These are phyloP conservation scores for Parnassius smintheus DNA, from an alignment of 2,888 invertebrate species.

Conservation along the genomic window DNA sequence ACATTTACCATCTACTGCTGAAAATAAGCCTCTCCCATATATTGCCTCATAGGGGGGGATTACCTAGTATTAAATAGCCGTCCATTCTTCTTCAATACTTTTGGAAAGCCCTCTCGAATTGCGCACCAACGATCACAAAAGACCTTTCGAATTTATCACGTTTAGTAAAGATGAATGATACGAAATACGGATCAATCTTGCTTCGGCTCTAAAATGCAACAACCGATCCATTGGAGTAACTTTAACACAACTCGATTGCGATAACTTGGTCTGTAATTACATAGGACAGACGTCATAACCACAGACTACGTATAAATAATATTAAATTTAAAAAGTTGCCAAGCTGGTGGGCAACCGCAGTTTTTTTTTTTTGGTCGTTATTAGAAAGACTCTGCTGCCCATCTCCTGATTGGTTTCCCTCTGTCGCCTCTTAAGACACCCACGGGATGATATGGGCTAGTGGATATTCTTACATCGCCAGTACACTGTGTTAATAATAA, in stretches of 20 bases:
- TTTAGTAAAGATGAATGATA: slow-evolving; percentile 10
- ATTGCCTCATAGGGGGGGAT: slow-evolving; percentile 18
- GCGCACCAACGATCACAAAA: slow-evolving; percentile 38
- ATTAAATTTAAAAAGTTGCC: background rate
- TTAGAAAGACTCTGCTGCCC: too few species aligned
- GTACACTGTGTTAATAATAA: too few species aligned
- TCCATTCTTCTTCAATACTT: slow-evolving; percentile 54
- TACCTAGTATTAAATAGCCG: slow-evolving; percentile 65
- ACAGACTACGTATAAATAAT: background rate
- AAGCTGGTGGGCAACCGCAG: too few species aligned
- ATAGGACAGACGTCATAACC: background rate
- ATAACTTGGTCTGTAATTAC: slow-evolving; percentile 4
- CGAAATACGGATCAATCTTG: slow-evolving; percentile 9
- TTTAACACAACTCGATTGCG: slow-evolving; percentile 15
- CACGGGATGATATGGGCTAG: too few species aligned
- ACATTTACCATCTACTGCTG: too few species aligned
- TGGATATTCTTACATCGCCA: too few species aligned
- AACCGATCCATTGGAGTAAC: slow-evolving; percentile 12
- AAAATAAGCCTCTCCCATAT: too few species aligned
- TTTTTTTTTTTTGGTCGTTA: too few species aligned
- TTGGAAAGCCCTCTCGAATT: slow-evolving; percentile 49
- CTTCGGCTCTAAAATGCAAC: slow-evolving; percentile 2
- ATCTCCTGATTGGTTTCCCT: too few species aligned
- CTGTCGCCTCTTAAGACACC: too few species aligned
- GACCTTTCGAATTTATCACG: slow-evolving; percentile 28